These are phyloP conservation scores for Collichthys lucidus DNA, from an alignment of 2,113 vertebrate species.

Conservation along the genomic window DNA sequence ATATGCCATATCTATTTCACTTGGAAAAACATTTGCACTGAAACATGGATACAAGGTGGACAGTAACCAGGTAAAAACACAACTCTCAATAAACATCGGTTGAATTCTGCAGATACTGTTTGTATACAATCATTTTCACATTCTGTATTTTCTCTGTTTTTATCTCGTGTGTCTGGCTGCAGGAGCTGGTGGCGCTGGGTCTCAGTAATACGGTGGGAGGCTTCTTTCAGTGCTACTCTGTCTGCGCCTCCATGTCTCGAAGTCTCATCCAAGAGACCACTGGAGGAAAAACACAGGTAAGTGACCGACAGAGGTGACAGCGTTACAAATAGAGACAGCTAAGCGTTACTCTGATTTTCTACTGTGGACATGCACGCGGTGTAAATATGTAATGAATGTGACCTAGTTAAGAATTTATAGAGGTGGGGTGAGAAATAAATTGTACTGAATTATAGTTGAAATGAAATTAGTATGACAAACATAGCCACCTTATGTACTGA, in stretches of 20 bases:
- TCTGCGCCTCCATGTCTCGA: slow-evolving; percentile 96
- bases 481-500: neutral
- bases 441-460: neutral
- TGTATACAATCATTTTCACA: neutral
- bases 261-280: slow-evolving; percentile 94
- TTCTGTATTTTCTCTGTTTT: neutral
- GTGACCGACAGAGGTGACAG: slow-evolving; percentile 9
- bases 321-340: neutral
- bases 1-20: slow-evolving; percentile 93
- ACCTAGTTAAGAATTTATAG: neutral
- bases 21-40: slow-evolving; percentile 96
- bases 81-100: neutral
- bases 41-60: slow-evolving; percentile 97
- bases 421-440: neutral
- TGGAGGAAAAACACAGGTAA: slow-evolving; percentile 92
- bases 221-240: slow-evolving; percentile 93
- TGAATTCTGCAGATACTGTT: neutral
- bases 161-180: slow-evolving; percentile 21
- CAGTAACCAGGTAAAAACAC: slow-evolving; percentile 92
- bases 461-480: neutral
- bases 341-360: neutral
- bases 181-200: slow-evolving; percentile 96
- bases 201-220: slow-evolving; percentile 91
- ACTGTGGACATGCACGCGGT: neutral
- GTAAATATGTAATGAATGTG: neutral